Base-by-base conservation (phyloP, 2,797 vertebrate species). In the Coregonus sp. region DNA sequence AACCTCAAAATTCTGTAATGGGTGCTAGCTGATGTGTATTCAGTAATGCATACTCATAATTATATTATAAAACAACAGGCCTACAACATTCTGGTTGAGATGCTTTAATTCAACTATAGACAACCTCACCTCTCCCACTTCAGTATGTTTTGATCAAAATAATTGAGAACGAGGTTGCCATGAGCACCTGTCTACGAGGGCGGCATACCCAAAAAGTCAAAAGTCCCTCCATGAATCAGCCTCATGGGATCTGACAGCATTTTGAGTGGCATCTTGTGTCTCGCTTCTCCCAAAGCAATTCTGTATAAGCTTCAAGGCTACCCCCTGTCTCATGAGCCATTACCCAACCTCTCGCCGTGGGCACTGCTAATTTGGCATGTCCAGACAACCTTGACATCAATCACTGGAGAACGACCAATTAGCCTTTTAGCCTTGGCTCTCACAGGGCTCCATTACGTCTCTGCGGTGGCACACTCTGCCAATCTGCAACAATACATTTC, bases 381-480 rank as follows among this genome's bases (percentile, higher is more conserved):
- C 80, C 80, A 79, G 73, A 82, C 82, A 90, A 89, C 79, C 74
- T 81, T 87, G 85, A 88, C 90, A 91, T 91, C 89, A 92, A 82
- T 91, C 92, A 92, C 84, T 82, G 74, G 67, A 90, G 76, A 85
- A 87, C 74, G 83, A 82, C 89, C 89, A 92, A 93, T 94, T 90
- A 93, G 86, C 85, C 84, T 85, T 33, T 82, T 78, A 81, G 86
- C 87, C 86, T 85, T 83, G 85, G 86, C 85, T 83, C 82, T 83
- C 63, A 47, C 72, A 50, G 66, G 81, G 78, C 71, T 77, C 74
- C 84, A 83, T 84, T 85, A 83, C 59, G 73, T 79, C 78, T 79
- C 78, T 76, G 69, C 77, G 82, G 87, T 85, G 78, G 72, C 63
- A 76, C 63, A 20, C 69, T 65, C 59, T 82, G 78, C 81, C 86